These are phyloP conservation scores for Oopsacas minuta DNA, from an alignment of 37 sponge, comb jelly and placozoan genomes.

Conservation along the genomic window DNA sequence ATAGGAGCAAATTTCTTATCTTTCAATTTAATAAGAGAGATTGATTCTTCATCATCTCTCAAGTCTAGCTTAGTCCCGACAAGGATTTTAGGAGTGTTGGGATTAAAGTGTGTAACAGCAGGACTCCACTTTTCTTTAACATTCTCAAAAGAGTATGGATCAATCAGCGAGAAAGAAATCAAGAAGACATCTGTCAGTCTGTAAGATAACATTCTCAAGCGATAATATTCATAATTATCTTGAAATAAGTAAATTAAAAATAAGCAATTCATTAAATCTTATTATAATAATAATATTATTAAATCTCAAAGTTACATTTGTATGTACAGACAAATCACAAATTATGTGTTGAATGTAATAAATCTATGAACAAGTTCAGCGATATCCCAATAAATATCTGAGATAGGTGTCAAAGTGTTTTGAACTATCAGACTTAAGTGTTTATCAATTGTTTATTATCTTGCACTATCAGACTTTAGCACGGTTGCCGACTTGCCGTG, in stretches of 20 bases:
- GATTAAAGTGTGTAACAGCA: conserved; percentile 95
- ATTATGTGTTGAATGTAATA: too few relatives aligned
- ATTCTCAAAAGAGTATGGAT: conserved; percentile 95
- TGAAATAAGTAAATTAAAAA: background rate
- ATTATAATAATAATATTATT: too few relatives aligned
- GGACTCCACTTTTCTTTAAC: conserved; percentile 94
- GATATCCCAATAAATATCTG: too few relatives aligned
- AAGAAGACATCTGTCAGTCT: conserved; percentile 73
- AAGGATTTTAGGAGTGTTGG: conserved; percentile 94
- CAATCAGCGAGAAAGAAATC: conserved; percentile 85
- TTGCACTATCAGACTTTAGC: too few relatives aligned
- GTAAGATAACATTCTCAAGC: background rate
- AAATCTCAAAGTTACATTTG: too few relatives aligned
- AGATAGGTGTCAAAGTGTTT: too few relatives aligned
- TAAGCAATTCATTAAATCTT: too few relatives aligned
- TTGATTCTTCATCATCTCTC: conserved; percentile 92
- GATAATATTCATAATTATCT: background rate
- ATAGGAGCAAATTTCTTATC: conserved; percentile 86
- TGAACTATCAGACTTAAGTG: too few relatives aligned
- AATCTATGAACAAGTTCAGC: too few relatives aligned
- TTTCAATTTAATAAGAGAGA: conserved; percentile 75
- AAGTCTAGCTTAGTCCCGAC: conserved; percentile 98
- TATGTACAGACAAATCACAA: too few relatives aligned
- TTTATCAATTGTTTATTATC: too few relatives aligned
- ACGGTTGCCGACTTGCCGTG: too few relatives aligned